These are phyloP conservation scores for Luscinia luscinia DNA, from an alignment of 2,797 vertebrate species.

Conservation along the genomic window DNA sequence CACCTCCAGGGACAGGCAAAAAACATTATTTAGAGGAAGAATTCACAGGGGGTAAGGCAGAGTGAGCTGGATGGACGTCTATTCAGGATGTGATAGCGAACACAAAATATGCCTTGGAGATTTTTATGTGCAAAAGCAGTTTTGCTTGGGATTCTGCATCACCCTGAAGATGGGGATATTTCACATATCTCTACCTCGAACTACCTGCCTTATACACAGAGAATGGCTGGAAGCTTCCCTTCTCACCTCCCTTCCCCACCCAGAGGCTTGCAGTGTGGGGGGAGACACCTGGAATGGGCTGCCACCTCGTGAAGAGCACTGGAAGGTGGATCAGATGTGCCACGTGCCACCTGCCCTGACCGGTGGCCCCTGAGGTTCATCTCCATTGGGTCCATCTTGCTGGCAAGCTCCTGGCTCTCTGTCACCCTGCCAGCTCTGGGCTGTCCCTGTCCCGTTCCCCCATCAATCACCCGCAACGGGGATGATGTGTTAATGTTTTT, in stretches of 20 bases:
- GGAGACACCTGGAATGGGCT: background rate
- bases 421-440: conserved; percentile 66
- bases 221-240: background rate
- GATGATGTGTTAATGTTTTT: conserved; percentile 82
- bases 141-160: background rate
- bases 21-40: background rate
- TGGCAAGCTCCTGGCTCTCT: conserved; percentile 64
- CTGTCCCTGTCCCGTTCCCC: conserved; percentile 69
- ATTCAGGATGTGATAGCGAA: rapidly evolving
- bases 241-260: background rate
- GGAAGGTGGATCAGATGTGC: background rate
- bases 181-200: background rate
- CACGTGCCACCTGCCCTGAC: background rate
- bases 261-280: rapidly evolving
- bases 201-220: rapidly evolving
- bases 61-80: background rate
- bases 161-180: background rate
- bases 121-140: background rate
- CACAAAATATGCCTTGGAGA: background rate
- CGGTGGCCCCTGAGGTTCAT: conserved; percentile 27
- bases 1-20: background rate
- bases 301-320: rapidly evolving
- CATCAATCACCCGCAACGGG: conserved; percentile 78
- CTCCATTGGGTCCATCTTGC: conserved; percentile 35
- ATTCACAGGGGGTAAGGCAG: background rate